phyloP scores from a whole-genome alignment of 2,113 vertebrate genomes.

The Orycteropus afer region DNA sequence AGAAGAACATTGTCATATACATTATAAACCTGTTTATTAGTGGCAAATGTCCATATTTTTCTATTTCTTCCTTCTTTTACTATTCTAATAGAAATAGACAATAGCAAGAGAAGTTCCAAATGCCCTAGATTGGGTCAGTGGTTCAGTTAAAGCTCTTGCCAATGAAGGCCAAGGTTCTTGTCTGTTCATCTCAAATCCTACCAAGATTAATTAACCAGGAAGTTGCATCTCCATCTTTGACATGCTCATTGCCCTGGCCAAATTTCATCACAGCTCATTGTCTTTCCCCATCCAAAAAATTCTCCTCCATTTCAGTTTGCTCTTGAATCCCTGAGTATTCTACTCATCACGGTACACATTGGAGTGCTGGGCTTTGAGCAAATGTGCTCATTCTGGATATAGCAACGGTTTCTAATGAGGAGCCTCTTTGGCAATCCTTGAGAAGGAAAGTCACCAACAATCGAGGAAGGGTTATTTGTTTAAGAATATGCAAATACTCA shows the following conservation, averaged over 20 bases:
- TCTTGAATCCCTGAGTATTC: background rate
- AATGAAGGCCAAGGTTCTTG: background rate
- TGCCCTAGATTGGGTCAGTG: background rate
- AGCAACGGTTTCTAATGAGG: background rate
- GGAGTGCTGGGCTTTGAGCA: background rate
- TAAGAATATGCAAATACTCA: background rate
- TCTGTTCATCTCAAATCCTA: background rate
- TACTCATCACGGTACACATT: background rate
- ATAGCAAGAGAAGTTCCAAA: background rate
- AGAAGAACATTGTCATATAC: background rate
- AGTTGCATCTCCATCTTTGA: background rate
- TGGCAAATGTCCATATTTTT: background rate
- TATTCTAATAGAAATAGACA: background rate
- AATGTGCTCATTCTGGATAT: background rate
- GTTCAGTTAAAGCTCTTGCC: background rate
- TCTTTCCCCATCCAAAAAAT: background rate
- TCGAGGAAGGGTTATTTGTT: background rate
- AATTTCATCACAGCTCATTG: background rate
- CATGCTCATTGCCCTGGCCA: background rate
- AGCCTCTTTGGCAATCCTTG: background rate
- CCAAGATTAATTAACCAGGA: background rate
- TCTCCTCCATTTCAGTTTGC: background rate
- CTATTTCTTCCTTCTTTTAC: background rate
- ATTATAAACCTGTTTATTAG: background rate
- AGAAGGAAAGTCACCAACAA: background rate